Evolutionary conservation across 1,140 invertebrate species (phyloP), one percentile per base, ranked within the genome.

Genomic region (Kradibia gibbosae): DNA sequence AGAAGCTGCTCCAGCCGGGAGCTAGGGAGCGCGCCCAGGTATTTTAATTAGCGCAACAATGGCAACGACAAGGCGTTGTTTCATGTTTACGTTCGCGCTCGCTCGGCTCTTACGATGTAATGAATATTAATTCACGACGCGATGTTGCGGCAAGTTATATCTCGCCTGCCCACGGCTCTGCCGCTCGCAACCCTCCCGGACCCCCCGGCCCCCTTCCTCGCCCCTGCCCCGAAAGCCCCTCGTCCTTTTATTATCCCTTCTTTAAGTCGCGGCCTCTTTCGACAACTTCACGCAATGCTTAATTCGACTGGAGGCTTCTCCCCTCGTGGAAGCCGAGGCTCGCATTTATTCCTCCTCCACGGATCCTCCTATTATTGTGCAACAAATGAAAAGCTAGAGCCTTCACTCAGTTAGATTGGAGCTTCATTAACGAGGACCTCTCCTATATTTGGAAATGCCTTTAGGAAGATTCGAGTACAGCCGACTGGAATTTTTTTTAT

Each of bases 41-140:
- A 88, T 89, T 88, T 89, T 89, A 88, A 88, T 89, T 89, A 89
- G 86, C 85, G 87, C 87, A 87, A 88, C 86, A 86, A 87, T 85
- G 77, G 60, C 57, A 74, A 39, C 53, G 71, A 55, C 73, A 75
- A 77, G 82, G 83, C 82, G 85, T 86, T 85, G 84, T 89, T 88
- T 88, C 85, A 87, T 88, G 87, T 88, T 87, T 87, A 84, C 84
- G 82, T 83, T 76, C 81, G 77, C 45, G 71, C 70, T n/a, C 28
- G 48, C 71, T 75, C 84, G 82, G 82, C 85, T 81, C 77, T 83
- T 85, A 78, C 80, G 82, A 74, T 79, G 85, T 87, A 89, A 89
- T 88, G 86, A 89, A 89, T 88, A 89, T 88, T 89, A 89, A 89
- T 88, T 87, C 85, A 83, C 76, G 84, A 80, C 60, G 70, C 80